phyloP scores from a whole-genome alignment of 2,113 vertebrate species.

The Passer montanus region DNA sequence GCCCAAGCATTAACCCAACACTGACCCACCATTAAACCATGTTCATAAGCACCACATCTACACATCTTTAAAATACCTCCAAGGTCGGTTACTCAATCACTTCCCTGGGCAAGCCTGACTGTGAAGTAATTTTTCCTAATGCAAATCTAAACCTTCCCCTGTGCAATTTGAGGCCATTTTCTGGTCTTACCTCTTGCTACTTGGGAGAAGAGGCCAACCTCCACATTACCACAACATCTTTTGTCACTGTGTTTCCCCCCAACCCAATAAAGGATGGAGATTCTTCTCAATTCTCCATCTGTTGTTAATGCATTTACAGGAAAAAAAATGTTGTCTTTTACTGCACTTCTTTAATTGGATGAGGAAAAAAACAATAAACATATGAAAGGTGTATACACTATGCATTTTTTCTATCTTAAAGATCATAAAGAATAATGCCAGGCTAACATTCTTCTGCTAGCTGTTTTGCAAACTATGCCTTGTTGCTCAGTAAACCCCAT shows the following conservation, averaged over 20 bases:
- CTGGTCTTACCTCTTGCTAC: not conserved
- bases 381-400: not conserved
- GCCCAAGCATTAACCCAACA: not conserved
- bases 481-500: not conserved
- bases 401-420: not conserved
- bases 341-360: not conserved
- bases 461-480: not conserved
- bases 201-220: not conserved
- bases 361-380: not conserved
- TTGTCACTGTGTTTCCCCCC: not conserved
- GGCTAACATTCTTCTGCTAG: not conserved
- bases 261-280: not conserved
- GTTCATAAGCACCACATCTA: accelerated
- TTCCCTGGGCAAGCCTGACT: not conserved
- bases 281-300: not conserved
- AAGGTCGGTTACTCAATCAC: not conserved
- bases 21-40: not conserved
- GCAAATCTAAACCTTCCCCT: not conserved
- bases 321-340: not conserved
- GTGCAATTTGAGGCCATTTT: not conserved
- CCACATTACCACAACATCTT: not conserved
- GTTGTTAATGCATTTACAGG: not conserved
- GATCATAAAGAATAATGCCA: not conserved
- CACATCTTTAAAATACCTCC: accelerated
- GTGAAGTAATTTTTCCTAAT: not conserved